A percentile compares a stretch with the other conserved stretches of the same genome.
Conservation (phyloP, 2,888 invertebrate species). For the Cremastinae sp. region DNA sequence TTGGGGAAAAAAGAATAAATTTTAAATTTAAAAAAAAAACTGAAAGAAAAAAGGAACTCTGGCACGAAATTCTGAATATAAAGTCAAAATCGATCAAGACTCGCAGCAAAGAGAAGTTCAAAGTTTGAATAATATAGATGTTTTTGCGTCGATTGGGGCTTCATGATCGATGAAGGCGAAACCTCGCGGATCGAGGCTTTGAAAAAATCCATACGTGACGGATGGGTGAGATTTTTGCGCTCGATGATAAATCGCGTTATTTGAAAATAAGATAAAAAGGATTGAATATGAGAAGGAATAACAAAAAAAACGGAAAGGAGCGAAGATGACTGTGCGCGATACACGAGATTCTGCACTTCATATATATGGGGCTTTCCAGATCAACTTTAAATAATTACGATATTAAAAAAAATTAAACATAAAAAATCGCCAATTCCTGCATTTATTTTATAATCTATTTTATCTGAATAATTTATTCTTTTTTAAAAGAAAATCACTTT, state of each 20-base stretch:
- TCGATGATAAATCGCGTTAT: slow-evolving; percentile 56
- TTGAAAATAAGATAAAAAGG: slow-evolving; percentile 45
- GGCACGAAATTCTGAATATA: no score
- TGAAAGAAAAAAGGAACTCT: neutral
- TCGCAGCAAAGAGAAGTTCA: slow-evolving; percentile 1
- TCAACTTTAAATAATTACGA: neutral
- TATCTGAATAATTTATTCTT: no score
- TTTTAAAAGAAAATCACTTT: no score
- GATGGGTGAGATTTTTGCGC: neutral
- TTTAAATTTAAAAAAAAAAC: slow-evolving; percentile 6
- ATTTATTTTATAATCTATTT: no score
- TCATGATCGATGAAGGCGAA: slow-evolving; percentile 39
- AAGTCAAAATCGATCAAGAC: neutral
- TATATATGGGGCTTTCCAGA: neutral
- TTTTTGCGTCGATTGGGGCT: slow-evolving; percentile 11
- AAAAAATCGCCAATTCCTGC: no score
- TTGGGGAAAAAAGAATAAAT: slow-evolving; percentile 21
- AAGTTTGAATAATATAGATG: neutral
- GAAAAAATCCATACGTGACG: slow-evolving; percentile 10
- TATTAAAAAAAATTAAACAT: no score
- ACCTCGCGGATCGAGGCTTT: slow-evolving; percentile 13
- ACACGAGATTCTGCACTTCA: neutral
- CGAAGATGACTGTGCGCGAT: slow-evolving; percentile 47
- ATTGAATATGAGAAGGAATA: neutral
- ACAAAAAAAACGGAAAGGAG: slow-evolving; percentile 16